Evolutionary conservation across 92 coral and sea anemone genomes (phyloP), one percentile per base, ranked within the genome.

Genomic region (Virgularia gustaviana): DNA sequence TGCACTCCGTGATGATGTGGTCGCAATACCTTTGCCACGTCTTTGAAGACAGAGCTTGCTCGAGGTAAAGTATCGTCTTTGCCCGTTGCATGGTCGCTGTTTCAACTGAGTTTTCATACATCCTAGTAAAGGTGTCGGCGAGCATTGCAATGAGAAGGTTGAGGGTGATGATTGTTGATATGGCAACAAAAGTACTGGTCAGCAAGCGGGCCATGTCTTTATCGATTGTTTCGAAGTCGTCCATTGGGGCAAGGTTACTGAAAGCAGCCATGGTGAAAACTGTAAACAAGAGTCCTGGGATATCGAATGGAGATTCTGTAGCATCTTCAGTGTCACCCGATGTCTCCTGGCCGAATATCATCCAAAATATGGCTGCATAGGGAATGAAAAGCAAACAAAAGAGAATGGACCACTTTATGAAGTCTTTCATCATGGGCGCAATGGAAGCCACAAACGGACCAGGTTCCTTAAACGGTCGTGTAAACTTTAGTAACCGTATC

Each of bases 231-330:
- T 15, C 62, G 19, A 68, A 6, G 0, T 68, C 75, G 7, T 49
- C 44, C 13, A 68, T 38, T 16, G 4, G 16, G 19, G 41, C 11
- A 10, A 68, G 27, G 22, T 30, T 68, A 35, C 75, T 68, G 31
- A 92, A 89, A 10, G 88, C 96, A 0, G 98, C 90, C 96, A 92
- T 89, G 8, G 96, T 78, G 76, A 92, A 89, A 87, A 92, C 90
- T 61, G 90, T 84, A 80, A 72, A 92, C 11, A 92, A 73, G 39
- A 92, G 65, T 13, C 88, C 98, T 2, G 89, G 71, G 5, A 89
- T 78, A 13, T 78, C 78, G 1, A 96, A 81, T 51, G 86, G 85
- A 1, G 89, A 49, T 47, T 59, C 44, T 8, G 75, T 94, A 34
- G 75, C 58, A 38, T 86, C 62, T 37, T 75, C 47, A 53, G 80